These are phyloP conservation scores for Cephus runcator DNA, from an alignment of 2,888 invertebrate genomes.

Conservation along the genomic window DNA sequence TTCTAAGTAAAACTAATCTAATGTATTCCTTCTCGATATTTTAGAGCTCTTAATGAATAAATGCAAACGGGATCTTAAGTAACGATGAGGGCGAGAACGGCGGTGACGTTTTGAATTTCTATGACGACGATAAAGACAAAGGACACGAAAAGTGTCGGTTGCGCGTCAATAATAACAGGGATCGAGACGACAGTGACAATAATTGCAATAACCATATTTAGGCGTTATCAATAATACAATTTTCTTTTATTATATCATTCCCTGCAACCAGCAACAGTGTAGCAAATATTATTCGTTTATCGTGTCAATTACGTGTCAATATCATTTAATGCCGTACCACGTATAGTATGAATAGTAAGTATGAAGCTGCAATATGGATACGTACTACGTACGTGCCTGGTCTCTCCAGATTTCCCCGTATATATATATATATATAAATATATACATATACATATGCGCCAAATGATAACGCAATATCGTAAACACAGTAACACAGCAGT, in stretches of 20 bases:
- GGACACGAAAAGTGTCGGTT: neutral
- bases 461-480: no score
- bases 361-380: no score
- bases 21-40: no score
- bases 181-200: conserved; percentile 7
- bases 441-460: no score
- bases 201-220: conserved; percentile 16
- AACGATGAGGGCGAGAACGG: conserved; percentile 8
- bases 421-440: no score
- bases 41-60: no score
- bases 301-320: neutral
- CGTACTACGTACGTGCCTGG: no score
- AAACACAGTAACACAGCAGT: no score
- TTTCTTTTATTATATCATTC: conserved; percentile 14
- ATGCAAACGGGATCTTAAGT: neutral
- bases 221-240: conserved; percentile 7
- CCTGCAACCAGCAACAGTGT: conserved; percentile 25
- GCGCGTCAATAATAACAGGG: neutral
- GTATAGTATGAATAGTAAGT: conserved; percentile 1
- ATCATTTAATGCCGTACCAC: neutral
- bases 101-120: neutral
- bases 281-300: conserved; percentile 17
- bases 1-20: no score
- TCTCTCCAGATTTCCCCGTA: no score
- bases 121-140: neutral